phyloP scores from a whole-genome alignment of 2,797 vertebrate species.

The Morelia viridis region DNA sequence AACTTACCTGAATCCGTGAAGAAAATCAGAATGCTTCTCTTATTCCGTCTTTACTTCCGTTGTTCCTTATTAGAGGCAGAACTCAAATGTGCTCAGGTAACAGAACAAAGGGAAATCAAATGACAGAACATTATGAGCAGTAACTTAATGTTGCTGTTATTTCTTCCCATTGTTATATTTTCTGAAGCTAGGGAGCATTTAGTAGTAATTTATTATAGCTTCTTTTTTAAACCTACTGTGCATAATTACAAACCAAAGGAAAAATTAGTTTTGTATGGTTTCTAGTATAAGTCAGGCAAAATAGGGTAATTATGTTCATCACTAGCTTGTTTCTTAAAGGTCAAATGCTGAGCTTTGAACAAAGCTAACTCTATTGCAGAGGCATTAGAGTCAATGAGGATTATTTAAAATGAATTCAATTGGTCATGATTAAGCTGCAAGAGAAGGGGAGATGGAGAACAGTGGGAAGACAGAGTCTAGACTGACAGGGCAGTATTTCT shows the following conservation, averaged over 20 bases:
- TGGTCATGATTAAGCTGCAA: neutral
- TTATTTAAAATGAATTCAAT: slow-evolving; percentile 36
- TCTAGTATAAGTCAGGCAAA: slow-evolving; percentile 9
- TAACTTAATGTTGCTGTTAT: slow-evolving; percentile 16
- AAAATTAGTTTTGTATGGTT: slow-evolving; percentile 8
- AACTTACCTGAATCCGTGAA: neutral
- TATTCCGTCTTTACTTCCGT: neutral
- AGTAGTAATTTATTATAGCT: slow-evolving; percentile 27
- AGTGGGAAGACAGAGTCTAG: slow-evolving; percentile 10
- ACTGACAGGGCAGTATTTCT: slow-evolving; percentile 12
- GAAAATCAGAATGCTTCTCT: neutral
- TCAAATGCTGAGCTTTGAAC: slow-evolving; percentile 28
- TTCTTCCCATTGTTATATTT: slow-evolving; percentile 26
- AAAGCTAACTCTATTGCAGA: slow-evolving; percentile 35
- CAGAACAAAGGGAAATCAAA: slow-evolving; percentile 21
- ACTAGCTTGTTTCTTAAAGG: slow-evolving; percentile 42
- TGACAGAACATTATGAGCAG: slow-evolving; percentile 21
- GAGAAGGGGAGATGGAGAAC: neutral
- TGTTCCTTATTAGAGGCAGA: neutral
- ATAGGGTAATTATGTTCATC: slow-evolving; percentile 39
- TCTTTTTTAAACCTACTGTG: neutral
- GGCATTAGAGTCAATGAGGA: slow-evolving; percentile 27
- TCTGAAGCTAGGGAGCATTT: slow-evolving; percentile 43
- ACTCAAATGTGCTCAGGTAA: slow-evolving; percentile 8
- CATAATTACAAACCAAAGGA: slow-evolving; percentile 24